Evolutionary conservation across 2,797 vertebrate genomes (phyloP), one percentile per base, ranked within the genome.

Genomic region (Myoxocephalus aenaeus): DNA sequence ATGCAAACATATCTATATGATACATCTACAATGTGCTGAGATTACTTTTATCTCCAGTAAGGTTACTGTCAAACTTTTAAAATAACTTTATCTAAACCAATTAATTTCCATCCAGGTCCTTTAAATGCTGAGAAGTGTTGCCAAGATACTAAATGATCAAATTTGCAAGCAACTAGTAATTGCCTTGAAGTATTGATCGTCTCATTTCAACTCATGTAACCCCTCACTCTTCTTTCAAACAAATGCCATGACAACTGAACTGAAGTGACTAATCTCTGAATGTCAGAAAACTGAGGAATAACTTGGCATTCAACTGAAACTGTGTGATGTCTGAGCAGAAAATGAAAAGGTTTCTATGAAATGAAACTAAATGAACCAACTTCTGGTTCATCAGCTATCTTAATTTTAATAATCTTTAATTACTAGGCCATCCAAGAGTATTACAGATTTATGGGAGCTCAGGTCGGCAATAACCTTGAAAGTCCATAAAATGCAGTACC

Each of bases 301-400:
- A 62, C 65, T 36, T 51, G 18, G 40, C 61, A 73, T 76, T 82
- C 65, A 61, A 29, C 71, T 62, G 65, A 80, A 82, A 59, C 50
- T 5, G 17, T 44, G 20, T n/a, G 15, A 72, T 64, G 34, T 79
- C 66, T 62, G 44, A 58, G 77, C 70, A 29, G 20, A 72, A 75
- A 57, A 29, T 53, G 54, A 82, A 86, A 84, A 85, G 72, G 77
- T 72, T 65, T 65, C 11, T 53, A 42, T 62, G 71, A 74, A 13
- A 42, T 32, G 32, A 73, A 72, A 71, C 0, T 1, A 48, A 48
- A 46, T 76, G 6, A 81, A 67, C 17, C 80, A 20, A 68, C 17
- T 75, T 82, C 7, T 40, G 25, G 18, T 75, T 76, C 53, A 72
- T 58, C 32, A 40, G 7, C 20, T 34, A 10, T 74, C 57, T 65